Percentiles rank a stretch among this genome's conserved stretches.
phyloP scores from a whole-genome alignment of 2,888 invertebrate species.

The Gerris lacustris region DNA sequence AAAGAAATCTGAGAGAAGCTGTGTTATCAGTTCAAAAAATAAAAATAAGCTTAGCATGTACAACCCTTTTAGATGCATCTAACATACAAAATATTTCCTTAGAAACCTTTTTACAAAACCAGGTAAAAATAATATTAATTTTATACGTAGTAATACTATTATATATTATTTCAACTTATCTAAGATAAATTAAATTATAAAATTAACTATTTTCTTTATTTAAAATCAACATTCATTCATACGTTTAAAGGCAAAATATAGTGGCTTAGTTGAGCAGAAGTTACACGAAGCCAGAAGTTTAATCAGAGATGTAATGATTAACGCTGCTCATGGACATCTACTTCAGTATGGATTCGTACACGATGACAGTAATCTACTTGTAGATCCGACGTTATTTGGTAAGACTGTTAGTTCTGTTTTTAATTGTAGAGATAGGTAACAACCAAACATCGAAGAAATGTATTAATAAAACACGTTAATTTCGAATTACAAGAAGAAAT shows the following conservation, averaged over 20 bases:
- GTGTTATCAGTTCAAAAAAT: constrained; percentile 57
- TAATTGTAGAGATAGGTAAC: too few species aligned
- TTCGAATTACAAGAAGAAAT: constrained; percentile 16
- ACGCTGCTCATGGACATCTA: constrained; percentile 64
- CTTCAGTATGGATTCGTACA: constrained; percentile 63
- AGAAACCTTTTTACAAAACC: constrained; percentile 58
- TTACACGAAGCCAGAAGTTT: constrained; percentile 42
- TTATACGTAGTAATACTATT: too few species aligned
- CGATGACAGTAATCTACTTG: constrained; percentile 49
- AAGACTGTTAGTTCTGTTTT: constrained; percentile 23
- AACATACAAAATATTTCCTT: constrained; percentile 43
- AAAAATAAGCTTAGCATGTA: constrained; percentile 49
- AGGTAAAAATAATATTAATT: constrained; percentile 39
- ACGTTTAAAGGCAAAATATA: constrained; percentile 41
- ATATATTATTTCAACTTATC: too few species aligned
- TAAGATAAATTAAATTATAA: too few species aligned
- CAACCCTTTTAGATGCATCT: constrained; percentile 49
- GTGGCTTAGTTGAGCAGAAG: constrained; percentile 37
- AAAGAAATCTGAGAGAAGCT: constrained; percentile 57
- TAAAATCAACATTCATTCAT: background rate
- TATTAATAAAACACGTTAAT: background rate
- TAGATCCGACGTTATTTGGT: constrained; percentile 34
- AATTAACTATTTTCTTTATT: background rate
- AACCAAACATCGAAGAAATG: too few species aligned
- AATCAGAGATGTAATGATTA: constrained; percentile 47